A percentile compares a stretch with the other conserved stretches of the same genome.
These are phyloP conservation scores for Oxyura jamaicensis DNA, from an alignment of 2,113 vertebrate genomes.

Conservation along the genomic window DNA sequence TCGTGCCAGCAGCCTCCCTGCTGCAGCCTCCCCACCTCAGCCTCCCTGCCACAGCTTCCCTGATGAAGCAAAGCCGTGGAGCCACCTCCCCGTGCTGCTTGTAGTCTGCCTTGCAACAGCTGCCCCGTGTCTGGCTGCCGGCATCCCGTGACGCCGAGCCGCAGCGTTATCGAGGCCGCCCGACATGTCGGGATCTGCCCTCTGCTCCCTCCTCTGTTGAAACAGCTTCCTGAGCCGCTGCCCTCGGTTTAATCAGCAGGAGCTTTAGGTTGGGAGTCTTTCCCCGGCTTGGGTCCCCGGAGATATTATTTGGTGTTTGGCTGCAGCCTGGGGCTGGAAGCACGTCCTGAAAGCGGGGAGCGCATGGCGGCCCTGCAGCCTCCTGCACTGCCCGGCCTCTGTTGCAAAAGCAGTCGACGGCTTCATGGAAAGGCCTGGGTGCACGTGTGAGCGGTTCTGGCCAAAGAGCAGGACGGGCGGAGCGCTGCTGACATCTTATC, in stretches of 20 bases:
- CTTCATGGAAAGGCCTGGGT: neutral
- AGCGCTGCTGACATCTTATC: neutral
- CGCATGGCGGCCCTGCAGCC: neutral
- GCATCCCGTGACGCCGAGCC: neutral
- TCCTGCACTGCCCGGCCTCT: neutral
- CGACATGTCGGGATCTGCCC: slow-evolving; percentile 49
- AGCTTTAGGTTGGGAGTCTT: neutral
- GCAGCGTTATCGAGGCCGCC: neutral
- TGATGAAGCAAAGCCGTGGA: neutral
- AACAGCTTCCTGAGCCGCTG: slow-evolving; percentile 36
- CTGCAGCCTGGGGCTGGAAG: neutral
- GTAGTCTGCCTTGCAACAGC: neutral
- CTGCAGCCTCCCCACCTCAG: no score
- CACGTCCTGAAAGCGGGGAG: accelerated
- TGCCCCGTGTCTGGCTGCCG: neutral
- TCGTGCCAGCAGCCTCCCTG: neutral
- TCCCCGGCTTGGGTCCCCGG: neutral
- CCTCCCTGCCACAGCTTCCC: neutral
- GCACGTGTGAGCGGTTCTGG: accelerated
- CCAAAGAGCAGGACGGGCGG: neutral
- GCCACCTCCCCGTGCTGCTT: neutral
- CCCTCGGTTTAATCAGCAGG: neutral
- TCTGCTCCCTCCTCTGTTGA: neutral
- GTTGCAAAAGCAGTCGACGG: neutral
- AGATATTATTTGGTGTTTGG: accelerated